phyloP scores from a whole-genome alignment of 2,888 invertebrate species.

The Tetheella fluctuosa region DNA sequence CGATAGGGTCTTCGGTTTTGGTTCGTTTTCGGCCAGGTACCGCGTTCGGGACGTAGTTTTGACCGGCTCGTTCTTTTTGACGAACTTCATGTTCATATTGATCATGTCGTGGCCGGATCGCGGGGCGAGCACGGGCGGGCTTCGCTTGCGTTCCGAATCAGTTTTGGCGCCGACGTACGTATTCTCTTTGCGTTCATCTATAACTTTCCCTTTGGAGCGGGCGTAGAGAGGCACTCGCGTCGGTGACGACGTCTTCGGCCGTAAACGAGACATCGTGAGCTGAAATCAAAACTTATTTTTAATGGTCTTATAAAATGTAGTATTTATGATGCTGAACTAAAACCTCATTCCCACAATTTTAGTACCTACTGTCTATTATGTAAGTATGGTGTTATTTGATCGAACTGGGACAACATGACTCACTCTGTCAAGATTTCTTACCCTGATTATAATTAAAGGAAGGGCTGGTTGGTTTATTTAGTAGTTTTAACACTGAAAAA shows the following conservation, averaged over 20 bases:
- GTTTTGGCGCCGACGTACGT: conserved; percentile 69
- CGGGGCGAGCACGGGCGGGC: conserved; percentile 51
- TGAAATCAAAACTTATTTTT: conserved; percentile 31
- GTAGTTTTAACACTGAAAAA: conserved; percentile 79
- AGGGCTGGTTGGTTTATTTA: conserved; percentile 64
- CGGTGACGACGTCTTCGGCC: conserved; percentile 70
- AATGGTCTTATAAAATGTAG: neutral
- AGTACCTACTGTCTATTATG: conserved; percentile 39
- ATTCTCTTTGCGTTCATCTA: conserved; percentile 78
- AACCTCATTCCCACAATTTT: conserved; percentile 40
- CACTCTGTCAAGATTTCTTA: conserved; percentile 66
- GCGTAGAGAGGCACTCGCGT: conserved; percentile 65
- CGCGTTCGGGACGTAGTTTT: conserved; percentile 61
- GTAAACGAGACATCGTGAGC: conserved; percentile 73
- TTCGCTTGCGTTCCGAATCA: conserved; percentile 57
- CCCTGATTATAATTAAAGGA: conserved; percentile 58
- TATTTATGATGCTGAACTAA: neutral
- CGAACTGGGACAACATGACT: conserved; percentile 56
- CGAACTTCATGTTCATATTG: conserved; percentile 59
- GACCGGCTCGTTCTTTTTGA: conserved; percentile 64
- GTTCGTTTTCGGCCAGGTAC: conserved; percentile 66
- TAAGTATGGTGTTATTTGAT: conserved; percentile 54
- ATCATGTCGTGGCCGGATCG: conserved; percentile 65
- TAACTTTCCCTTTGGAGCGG: conserved; percentile 69
- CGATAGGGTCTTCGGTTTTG: conserved; percentile 67